A percentile compares a stretch with the other conserved stretches of the same genome.
Evolutionary conservation across 1,140 invertebrate species (phyloP).

Genomic region (Brachionus rotundiformis): DNA sequence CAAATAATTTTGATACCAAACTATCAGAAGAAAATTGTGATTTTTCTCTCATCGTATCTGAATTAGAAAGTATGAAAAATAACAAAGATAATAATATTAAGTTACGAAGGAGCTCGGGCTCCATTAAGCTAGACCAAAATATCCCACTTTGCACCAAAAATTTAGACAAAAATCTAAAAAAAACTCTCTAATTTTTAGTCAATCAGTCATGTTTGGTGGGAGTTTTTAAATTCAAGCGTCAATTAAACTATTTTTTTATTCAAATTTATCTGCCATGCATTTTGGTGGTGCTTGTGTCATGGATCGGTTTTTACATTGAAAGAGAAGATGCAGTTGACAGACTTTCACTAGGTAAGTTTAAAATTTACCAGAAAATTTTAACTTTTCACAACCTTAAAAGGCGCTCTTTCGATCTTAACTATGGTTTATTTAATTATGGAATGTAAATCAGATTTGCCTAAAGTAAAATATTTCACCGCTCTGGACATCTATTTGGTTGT

Average conservation of each 20-base stretch:
- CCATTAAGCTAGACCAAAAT: neutral
- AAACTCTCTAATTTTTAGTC: neutral
- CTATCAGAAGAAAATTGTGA: neutral
- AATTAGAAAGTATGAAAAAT: neutral
- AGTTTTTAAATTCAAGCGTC: constrained; percentile 80
- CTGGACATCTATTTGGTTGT: constrained; percentile 88
- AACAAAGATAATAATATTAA: neutral
- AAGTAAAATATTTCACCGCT: constrained; percentile 78
- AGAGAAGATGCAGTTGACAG: constrained; percentile 69
- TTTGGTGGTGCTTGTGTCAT: constrained; percentile 87
- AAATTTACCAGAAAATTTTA: neutral
- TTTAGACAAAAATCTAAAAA: neutral
- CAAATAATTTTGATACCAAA: too few species aligned
- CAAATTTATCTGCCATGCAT: constrained; percentile 91
- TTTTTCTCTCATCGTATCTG: neutral
- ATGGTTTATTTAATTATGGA: constrained; percentile 70
- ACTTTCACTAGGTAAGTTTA: constrained; percentile 67
- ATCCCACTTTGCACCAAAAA: neutral
- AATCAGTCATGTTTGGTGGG: constrained; percentile 20
- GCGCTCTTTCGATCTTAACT: constrained; percentile 69
- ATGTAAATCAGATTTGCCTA: constrained; percentile 67
- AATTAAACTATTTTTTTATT: constrained; percentile 88
- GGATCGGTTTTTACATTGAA: constrained; percentile 90
- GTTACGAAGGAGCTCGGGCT: neutral
- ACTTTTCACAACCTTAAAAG: constrained; percentile 57